Percentiles rank a stretch among this genome's conserved stretches.
Evolutionary conservation across 2,113 vertebrate genomes (phyloP).

Genomic region (Menidia beryllina): DNA sequence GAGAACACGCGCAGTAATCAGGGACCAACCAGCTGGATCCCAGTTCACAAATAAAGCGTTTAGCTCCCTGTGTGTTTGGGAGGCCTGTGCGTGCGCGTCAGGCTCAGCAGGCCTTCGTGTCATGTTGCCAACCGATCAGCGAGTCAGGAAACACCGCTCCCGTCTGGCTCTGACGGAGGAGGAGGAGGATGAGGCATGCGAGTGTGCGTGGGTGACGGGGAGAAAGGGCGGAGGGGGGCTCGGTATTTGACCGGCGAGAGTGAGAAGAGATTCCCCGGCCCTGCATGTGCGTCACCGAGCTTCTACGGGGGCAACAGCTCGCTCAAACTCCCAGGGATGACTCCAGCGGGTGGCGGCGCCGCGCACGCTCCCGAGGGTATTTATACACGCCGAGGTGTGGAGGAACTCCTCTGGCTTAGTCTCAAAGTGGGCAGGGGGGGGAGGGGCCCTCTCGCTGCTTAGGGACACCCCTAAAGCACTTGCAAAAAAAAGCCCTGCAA

Average conservation of each 20-base stretch:
- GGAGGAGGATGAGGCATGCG: conserved; percentile 58
- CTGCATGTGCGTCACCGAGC: conserved; percentile 33
- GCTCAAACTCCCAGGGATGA: conserved; percentile 53
- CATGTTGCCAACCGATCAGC: conserved; percentile 67
- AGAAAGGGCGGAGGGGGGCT: neutral
- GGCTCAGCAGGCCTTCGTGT: conserved; percentile 54
- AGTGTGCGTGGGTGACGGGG: conserved; percentile 22
- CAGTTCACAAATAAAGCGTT: conserved; percentile 4
- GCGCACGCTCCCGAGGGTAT: conserved; percentile 50
- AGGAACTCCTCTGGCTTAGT: conserved; percentile 60
- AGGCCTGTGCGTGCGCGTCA: conserved; percentile 16
- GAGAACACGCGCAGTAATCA: neutral
- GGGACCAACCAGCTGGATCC: neutral
- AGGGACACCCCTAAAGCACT: conserved; percentile 12
- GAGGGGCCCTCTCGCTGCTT: neutral
- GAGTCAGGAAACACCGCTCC: conserved; percentile 46
- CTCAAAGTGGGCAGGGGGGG: conserved; percentile 7
- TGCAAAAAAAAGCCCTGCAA: neutral
- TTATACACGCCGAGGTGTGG: conserved; percentile 49
- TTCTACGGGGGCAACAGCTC: conserved; percentile 32
- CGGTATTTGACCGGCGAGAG: conserved; percentile 62
- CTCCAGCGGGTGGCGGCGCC: conserved; percentile 47
- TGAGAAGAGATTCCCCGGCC: conserved; percentile 67
- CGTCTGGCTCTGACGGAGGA: conserved; percentile 57
- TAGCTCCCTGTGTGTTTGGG: neutral